Evolutionary conservation across 2,888 invertebrate species (phyloP), one percentile per base, ranked within the genome.

Genomic region (Stenoptilia bipunctidactyla): DNA sequence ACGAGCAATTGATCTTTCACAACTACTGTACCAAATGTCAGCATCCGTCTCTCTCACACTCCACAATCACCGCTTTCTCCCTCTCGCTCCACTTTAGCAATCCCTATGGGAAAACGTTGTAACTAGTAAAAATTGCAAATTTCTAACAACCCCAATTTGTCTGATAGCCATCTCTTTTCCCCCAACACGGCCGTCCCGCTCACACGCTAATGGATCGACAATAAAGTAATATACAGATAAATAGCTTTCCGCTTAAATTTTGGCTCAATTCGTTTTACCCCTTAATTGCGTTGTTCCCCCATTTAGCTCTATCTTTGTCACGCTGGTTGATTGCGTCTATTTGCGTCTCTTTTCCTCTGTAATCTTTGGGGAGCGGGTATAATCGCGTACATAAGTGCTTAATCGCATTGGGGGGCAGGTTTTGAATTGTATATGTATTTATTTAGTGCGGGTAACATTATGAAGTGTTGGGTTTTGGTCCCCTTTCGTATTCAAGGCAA

Each of bases 141-240:
- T 53, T 51, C 52, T 55, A 57, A 61, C 70, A 53, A 64, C 66
- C 65, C 65, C 66, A 70, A 66, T 70, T 72, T 72, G 66, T 64
- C 49, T n/a, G 6, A 15, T 34, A 42, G 30, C 39, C 40, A 15
- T 42, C 42, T 37, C 42, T 27, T 48, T 59, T 52, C 40, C 47
- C 44, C 59, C 42, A 48, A 51, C 59, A 51, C 44, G 47, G 41
- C 61, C 47, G 43, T 75, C 75, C 53, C 57, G 47, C 47, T 74
- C 67, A 48, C 67, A 52, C 77, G 48, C 58, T 80, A 83, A 83
- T 83, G 66, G 79, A 64, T 70, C 73, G 64, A 76, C 82, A 76
- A 82, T 82, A 83, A 82, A 83, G 80, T 83, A 83, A 83, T 82
- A 73, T 69, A 72, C 66, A 66, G 74, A 82, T 72, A 76, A 76